Evolutionary conservation across 2,888 invertebrate species (phyloP).

Genomic region (Tanytarsus gracilentus): DNA sequence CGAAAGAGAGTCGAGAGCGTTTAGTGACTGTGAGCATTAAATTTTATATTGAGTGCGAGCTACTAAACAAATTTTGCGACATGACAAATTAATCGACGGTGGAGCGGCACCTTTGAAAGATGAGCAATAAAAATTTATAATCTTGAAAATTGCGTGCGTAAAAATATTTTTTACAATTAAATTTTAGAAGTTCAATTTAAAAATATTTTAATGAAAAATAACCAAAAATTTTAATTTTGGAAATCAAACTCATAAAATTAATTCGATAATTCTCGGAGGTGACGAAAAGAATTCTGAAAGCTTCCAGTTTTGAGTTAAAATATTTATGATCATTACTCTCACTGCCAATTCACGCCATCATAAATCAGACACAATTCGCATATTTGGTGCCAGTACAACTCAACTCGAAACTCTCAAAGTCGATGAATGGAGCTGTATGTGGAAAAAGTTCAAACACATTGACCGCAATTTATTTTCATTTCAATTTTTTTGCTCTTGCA

Average conservation of each 20-base stretch:
- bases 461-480: slow-evolving; percentile 21
- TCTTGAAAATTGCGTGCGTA: too few species aligned
- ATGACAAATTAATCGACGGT: slow-evolving; percentile 3
- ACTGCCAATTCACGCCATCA: slow-evolving; percentile 20
- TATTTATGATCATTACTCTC: neutral
- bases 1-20: too few species aligned
- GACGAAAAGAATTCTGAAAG: neutral
- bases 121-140: too few species aligned
- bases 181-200: too few species aligned
- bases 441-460: slow-evolving; percentile 19
- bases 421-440: too few species aligned
- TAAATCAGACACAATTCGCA: slow-evolving; percentile 13
- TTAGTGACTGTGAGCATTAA: too few species aligned
- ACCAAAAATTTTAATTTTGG: neutral
- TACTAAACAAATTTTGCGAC: neutral
- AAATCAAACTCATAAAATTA: neutral
- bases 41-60: neutral
- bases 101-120: neutral
- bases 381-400: slow-evolving; percentile 16
- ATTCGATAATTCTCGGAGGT: neutral
- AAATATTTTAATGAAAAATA: neutral
- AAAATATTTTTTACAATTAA: too few species aligned
- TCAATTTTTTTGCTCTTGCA: too few species aligned
- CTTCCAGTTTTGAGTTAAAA: neutral
- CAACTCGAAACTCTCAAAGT: too few species aligned